Base-by-base conservation (phyloP, 2,888 invertebrate species). In the Rhabditophanes sp. region DNA sequence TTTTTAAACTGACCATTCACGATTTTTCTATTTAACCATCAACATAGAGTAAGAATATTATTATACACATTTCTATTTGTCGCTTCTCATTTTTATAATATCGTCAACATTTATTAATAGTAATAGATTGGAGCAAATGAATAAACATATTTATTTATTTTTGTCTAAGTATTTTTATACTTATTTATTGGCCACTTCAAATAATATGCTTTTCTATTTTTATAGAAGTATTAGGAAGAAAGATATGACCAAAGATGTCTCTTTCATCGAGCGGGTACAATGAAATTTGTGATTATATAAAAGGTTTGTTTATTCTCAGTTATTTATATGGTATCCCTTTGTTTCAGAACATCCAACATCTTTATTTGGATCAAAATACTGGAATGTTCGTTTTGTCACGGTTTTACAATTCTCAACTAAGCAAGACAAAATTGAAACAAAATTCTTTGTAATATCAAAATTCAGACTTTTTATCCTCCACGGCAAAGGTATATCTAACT, bases 281-380 rank as follows among this genome's bases (percentile, higher is more conserved):
- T 30, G 60, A 60, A 32, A 39, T 53, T 25, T 53, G 53, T 33
- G 50, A 49, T 20, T 53, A 50, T 35, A 46, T 60, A 19, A 48
- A 47, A 29, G 48, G 60, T 60, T 11, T 42, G 51, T 42, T 16
- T 16, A 11, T 18, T 17, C 14, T 32, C 9, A 25, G 2, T 25
- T 12, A 29, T 41, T 18, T 19, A 30, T 25, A 30, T 9, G 15
- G 15, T 20, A 4, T 17, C 11, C 16, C 15, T 14, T 18, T 8
- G 8, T 44, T 53, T 23, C 41, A 60, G 60, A 50, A 19, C 55
- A 58, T 31, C 53, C 54, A 8, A 43, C 52, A 15, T 34, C 35
- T 18, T 30, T 58, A 9, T 50, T 60, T 7, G 60, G 60, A n/a
- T 52, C 53, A 37, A 61, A 58, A 36, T 60, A 56, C 34, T 57